phyloP scores from a whole-genome alignment of 2,888 invertebrate genomes.

The Yponomeuta malinellus region DNA sequence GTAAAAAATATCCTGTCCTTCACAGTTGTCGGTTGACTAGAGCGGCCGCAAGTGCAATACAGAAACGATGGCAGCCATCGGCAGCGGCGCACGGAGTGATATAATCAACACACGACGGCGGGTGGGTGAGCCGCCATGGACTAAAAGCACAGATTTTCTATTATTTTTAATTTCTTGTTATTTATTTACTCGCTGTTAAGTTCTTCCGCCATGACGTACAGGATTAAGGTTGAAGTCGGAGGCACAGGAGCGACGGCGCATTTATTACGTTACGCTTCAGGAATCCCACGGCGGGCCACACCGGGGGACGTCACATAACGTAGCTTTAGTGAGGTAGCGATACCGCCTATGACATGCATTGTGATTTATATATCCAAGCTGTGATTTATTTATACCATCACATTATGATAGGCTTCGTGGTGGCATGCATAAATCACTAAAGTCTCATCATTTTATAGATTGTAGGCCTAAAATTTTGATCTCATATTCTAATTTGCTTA shows the following conservation, averaged over 20 bases:
- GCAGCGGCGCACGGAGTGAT: slow-evolving; percentile 24
- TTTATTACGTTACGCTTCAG: slow-evolving; percentile 35
- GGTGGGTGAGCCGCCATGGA: slow-evolving; percentile 48
- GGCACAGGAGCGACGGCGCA: slow-evolving; percentile 6
- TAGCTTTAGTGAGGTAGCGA: slow-evolving; percentile 61
- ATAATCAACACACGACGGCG: slow-evolving; percentile 13
- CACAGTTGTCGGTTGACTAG: slow-evolving; percentile 54
- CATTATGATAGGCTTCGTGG: slow-evolving; percentile 54
- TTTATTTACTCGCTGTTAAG: slow-evolving; percentile 49
- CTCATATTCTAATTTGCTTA: slow-evolving; percentile 76
- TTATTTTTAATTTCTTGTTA: slow-evolving; percentile 50
- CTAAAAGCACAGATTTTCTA: slow-evolving; percentile 30
- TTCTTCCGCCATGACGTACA: slow-evolving; percentile 42
- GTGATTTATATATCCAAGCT: slow-evolving; percentile 68
- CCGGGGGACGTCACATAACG: slow-evolving; percentile 37
- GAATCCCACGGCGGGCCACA: slow-evolving; percentile 21
- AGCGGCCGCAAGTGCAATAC: slow-evolving; percentile 57
- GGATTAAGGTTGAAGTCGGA: slow-evolving; percentile 4
- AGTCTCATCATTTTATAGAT: slow-evolving; percentile 65
- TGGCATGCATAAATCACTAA: slow-evolving; percentile 69
- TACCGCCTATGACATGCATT: slow-evolving; percentile 66
- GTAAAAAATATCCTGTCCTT: slow-evolving; percentile 20
- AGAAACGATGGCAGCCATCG: slow-evolving; percentile 50
- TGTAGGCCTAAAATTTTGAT: slow-evolving; percentile 75
- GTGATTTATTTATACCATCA: slow-evolving; percentile 71